These are phyloP conservation scores for Leptinotarsa lineolata DNA, from an alignment of 1,140 invertebrate species.

Conservation along the genomic window DNA sequence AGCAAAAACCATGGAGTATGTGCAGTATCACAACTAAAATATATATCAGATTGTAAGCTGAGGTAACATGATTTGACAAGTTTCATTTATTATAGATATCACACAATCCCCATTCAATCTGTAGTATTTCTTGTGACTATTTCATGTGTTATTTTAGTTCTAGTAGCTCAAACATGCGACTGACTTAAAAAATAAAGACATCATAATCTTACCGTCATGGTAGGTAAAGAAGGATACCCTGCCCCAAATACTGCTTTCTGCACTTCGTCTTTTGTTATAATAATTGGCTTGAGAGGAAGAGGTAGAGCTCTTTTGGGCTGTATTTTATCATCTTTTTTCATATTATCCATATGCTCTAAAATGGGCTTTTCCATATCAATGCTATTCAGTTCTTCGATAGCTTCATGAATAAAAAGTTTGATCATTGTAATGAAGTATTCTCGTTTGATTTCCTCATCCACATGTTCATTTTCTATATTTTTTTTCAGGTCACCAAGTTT, in stretches of 20 bases:
- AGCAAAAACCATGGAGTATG: neutral
- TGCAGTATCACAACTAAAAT: no score
- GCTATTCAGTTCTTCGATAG: constrained; percentile 78
- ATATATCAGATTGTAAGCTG: no score
- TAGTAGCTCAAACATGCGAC: no score
- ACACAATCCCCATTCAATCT: no score
- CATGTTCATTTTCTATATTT: constrained; percentile 65
- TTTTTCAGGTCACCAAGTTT: constrained; percentile 69
- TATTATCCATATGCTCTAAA: constrained; percentile 70
- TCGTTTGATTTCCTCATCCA: constrained; percentile 80
- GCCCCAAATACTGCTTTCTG: constrained; percentile 94
- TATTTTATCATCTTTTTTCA: constrained; percentile 54
- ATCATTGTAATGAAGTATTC: constrained; percentile 83
- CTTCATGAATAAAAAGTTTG: constrained; percentile 73
- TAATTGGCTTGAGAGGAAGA: constrained; percentile 80
- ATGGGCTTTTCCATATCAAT: constrained; percentile 74
- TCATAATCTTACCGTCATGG: constrained; percentile 68
- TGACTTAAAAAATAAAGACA: neutral
- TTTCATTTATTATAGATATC: no score
- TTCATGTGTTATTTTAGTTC: no score
- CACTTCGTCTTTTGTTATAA: constrained; percentile 85
- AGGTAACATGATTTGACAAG: no score
- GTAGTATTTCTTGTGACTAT: no score
- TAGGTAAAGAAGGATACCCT: constrained; percentile 92
- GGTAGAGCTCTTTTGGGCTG: constrained; percentile 55